Evolutionary conservation across 2,797 vertebrate genomes (phyloP).

Genomic region (Alca torda): DNA sequence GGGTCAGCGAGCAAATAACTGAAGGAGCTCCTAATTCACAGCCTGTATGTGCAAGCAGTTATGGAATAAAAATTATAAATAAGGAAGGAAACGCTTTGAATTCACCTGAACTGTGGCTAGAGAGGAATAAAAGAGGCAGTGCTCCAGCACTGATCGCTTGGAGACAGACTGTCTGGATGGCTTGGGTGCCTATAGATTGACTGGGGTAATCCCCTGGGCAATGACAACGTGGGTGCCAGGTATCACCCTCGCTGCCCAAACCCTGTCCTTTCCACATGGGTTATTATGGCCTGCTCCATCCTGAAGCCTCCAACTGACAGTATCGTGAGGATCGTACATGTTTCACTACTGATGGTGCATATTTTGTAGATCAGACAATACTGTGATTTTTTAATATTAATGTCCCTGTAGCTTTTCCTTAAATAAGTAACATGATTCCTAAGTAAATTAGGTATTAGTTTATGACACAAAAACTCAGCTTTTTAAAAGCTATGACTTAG

Average conservation of each 20-base stretch:
- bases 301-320: neutral
- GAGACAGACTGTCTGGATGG: neutral
- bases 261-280: neutral
- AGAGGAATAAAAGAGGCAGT: neutral
- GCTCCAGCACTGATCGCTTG: neutral
- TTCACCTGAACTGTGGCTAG: neutral
- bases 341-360: neutral
- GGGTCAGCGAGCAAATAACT: neutral
- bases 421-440: neutral
- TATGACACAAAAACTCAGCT: neutral
- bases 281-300: neutral
- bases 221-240: fast-evolving
- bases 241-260: neutral
- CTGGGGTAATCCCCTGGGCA: neutral
- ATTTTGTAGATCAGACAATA: neutral
- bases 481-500: neutral
- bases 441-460: neutral
- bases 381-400: neutral
- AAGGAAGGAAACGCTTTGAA: neutral
- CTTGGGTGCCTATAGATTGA: fast-evolving
- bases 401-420: neutral
- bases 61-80: neutral
- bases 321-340: fast-evolving
- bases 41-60: neutral
- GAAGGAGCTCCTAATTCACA: neutral